Conservation (phyloP, 2,113 vertebrate genomes). For the Pygoscelis adeliae region DNA sequence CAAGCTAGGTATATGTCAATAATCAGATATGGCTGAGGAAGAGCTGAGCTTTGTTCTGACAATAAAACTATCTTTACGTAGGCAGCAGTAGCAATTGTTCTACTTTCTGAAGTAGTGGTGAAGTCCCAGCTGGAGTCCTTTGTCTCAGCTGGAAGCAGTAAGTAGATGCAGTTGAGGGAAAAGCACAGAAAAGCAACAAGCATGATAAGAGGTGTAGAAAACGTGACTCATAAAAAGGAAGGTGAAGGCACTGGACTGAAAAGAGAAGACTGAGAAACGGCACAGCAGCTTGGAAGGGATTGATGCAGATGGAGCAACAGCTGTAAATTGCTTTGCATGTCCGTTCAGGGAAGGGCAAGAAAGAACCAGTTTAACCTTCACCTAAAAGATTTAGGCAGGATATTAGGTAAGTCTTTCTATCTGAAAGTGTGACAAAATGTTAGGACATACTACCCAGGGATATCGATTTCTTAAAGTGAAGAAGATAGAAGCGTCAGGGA, state of each 20-base stretch:
- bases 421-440: background rate
- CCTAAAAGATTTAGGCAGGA: background rate
- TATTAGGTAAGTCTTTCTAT: background rate
- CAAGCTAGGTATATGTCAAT: background rate
- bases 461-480: background rate
- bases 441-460: background rate
- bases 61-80: background rate
- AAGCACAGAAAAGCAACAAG: background rate
- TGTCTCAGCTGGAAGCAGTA: background rate
- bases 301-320: background rate
- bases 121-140: background rate
- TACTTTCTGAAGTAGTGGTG: background rate
- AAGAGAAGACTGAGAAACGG: background rate
- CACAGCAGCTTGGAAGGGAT: background rate
- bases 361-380: background rate
- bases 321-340: background rate
- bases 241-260: background rate
- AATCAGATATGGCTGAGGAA: background rate
- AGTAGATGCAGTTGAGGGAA: background rate
- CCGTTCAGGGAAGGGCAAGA: background rate
- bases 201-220: background rate
- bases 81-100: background rate
- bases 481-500: background rate
- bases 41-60: background rate
- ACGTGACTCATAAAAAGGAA: background rate